Evolutionary conservation across 2,888 invertebrate species (phyloP).

Genomic region (Apeira syringaria): DNA sequence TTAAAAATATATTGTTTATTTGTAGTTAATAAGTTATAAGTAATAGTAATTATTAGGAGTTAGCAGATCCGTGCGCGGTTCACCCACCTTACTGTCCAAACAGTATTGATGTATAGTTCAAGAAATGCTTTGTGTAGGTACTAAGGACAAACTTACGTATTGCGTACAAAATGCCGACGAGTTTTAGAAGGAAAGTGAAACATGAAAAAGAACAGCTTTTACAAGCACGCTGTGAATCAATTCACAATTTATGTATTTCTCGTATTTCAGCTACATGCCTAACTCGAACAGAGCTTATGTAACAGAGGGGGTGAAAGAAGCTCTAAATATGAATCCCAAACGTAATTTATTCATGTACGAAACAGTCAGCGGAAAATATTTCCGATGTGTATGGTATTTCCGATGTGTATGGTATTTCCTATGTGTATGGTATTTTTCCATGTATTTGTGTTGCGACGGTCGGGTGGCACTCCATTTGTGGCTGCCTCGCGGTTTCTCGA

Average conservation of each 20-base stretch:
- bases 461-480: conserved; percentile 39
- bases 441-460: conserved; percentile 13
- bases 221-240: too few species aligned
- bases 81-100: too few species aligned
- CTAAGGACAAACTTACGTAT: too few species aligned
- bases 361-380: conserved; percentile 26
- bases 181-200: too few species aligned
- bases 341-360: conserved; percentile 14
- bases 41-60: too few species aligned
- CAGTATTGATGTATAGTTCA: too few species aligned
- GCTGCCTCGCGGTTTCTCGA: conserved; percentile 35
- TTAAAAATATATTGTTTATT: too few species aligned
- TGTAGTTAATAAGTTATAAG: too few species aligned
- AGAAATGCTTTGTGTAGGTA: too few species aligned
- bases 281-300: background rate
- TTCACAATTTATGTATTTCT: background rate
- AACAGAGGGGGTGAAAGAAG: background rate
- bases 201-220: too few species aligned
- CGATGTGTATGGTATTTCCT: conserved; percentile 28
- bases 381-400: conserved; percentile 28
- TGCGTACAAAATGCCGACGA: too few species aligned
- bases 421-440: conserved; percentile 30
- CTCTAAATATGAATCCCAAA: conserved; percentile 23
- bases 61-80: too few species aligned
- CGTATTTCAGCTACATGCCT: background rate